Percentiles rank a stretch among this genome's conserved stretches.
Conservation (phyloP, 30 jellyfish, hydroid and myxozoan genomes). For the Rhopilema esculentum region DNA sequence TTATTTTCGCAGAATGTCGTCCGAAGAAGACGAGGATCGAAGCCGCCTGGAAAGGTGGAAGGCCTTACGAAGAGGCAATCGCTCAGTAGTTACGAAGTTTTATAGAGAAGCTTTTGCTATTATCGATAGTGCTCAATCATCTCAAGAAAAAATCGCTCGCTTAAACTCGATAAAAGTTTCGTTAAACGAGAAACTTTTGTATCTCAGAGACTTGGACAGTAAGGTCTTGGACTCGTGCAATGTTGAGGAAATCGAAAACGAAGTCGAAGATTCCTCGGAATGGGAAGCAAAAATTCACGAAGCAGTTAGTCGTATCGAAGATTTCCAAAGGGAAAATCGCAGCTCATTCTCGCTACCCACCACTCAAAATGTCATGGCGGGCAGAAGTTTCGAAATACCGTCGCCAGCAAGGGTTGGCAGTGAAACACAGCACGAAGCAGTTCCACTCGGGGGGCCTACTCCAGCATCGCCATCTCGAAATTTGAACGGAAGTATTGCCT, state of each 20-base stretch:
- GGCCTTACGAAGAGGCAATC: constrained; percentile 28
- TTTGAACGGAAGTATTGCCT: neutral
- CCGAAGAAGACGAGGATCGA: neutral
- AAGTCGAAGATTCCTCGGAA: neutral
- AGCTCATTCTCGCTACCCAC: constrained; percentile 7
- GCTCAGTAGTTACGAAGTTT: constrained; percentile 17
- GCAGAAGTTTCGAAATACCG: constrained; percentile 6
- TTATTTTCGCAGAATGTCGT: neutral
- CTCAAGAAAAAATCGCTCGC: neutral
- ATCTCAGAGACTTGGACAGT: neutral
- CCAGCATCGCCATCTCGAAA: constrained; percentile 12
- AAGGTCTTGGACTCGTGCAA: neutral
- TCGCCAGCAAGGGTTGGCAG: constrained; percentile 19
- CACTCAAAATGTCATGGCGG: neutral
- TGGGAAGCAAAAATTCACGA: neutral
- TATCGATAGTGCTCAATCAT: neutral
- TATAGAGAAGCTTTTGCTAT: constrained; percentile 7
- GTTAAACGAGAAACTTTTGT: neutral
- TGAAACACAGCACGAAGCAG: neutral
- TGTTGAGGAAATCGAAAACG: neutral
- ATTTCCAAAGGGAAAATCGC: constrained; percentile 8
- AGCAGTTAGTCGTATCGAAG: constrained; percentile 9
- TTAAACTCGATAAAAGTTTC: neutral
- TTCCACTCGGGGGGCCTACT: neutral
- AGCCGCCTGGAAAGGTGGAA: neutral